Percentiles rank a stretch among this genome's conserved stretches.
Evolutionary conservation across 1,140 invertebrate genomes (phyloP).

Genomic region (Trialeurodes vaporariorum): DNA sequence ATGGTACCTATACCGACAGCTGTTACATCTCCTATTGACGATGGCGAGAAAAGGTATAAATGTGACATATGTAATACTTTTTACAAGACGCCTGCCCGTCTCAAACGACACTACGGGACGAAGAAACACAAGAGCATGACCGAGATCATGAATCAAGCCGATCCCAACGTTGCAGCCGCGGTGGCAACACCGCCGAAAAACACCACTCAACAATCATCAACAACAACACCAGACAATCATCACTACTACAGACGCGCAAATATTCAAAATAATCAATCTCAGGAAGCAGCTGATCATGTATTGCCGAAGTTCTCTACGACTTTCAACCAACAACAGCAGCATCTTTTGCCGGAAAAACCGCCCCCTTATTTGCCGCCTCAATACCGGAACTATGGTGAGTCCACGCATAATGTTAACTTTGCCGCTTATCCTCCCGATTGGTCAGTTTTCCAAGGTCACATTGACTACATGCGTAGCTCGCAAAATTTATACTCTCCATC

Average conservation of each 20-base stretch:
- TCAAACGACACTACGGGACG: background rate
- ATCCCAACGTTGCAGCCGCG: too few species aligned
- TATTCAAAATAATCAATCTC: too few species aligned
- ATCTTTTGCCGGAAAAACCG: too few species aligned
- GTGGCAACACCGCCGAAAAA: background rate
- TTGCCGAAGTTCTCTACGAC: too few species aligned
- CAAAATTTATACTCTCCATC: background rate
- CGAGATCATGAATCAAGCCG: too few species aligned
- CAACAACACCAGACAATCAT: too few species aligned
- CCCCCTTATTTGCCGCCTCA: background rate
- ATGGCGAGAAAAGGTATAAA: background rate
- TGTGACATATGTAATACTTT: background rate
- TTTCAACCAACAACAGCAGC: too few species aligned
- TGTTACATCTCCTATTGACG: background rate
- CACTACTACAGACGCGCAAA: too few species aligned
- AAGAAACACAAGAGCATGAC: background rate
- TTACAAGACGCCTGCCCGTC: background rate
- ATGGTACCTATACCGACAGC: too few species aligned
- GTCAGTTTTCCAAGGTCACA: background rate
- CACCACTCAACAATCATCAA: too few species aligned
- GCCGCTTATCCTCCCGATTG: background rate
- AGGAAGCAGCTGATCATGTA: background rate
- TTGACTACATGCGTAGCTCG: background rate
- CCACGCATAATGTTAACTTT: too few species aligned
- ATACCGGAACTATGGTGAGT: background rate